Base-by-base conservation (phyloP, 2,888 invertebrate genomes). In the Cecidostiba fungosa region DNA sequence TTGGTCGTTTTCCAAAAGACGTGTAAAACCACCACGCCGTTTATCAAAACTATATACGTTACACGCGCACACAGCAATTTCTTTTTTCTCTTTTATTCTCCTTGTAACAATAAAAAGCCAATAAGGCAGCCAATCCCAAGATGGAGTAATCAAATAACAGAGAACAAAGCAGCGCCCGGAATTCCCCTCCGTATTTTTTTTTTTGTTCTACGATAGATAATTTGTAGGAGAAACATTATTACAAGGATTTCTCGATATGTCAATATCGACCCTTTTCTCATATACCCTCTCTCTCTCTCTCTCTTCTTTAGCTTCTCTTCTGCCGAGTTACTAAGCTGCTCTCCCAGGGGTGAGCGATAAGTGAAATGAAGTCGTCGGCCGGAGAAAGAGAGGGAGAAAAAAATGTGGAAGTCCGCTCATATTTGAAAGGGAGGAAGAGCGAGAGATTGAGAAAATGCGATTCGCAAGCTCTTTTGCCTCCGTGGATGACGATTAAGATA, bases 291-390 rank as follows among this genome's bases (percentile, higher is more conserved):
- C 36, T 74, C 77, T 62, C 59, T 77, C 39, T 14, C 36, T 36
- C 43, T 70, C 43, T 29, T 23, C 70, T 23, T 29, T 23, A 23
- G 54, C 19, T n/a, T 23, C 54, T 74, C 50, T 59, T 29, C 23
- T n/a, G 16, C 66, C 23, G 62, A 81, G 43, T 84, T 74, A 54
- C 77, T 80, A 84, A 84, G 77, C 84, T 84, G 69, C 54, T 77
- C 36, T 84, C 82, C 86, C 66, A 23, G 32, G 84, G 86, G 85
- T 69, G 16, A 83, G 84, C 80, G 87, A 89, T 88, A 87, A 88
- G 87, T 88, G 86, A 88, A 87, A 87, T 86, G 84, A 85, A 87
- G 87, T 85, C 85, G 82, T 83, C 73, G 77, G 29, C 29, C 8
- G 36, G 32, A 16, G 73, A 39, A 43, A 62, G 66, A 77, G 1